Conservation (phyloP, 1,140 invertebrate species). For the Bombyx mandarina region DNA sequence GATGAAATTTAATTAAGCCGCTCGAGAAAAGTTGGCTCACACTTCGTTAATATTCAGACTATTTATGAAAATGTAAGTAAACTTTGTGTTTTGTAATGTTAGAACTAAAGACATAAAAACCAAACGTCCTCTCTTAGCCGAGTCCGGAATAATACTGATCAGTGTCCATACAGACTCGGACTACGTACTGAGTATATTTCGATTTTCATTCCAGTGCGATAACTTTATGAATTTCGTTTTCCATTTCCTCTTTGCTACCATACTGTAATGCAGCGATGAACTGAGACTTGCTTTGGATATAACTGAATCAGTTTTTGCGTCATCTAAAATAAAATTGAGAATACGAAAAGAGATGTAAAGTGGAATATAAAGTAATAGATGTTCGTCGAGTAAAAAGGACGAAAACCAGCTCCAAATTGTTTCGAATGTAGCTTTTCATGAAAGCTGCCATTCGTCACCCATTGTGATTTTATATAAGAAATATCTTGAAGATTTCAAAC, state of each 20-base stretch:
- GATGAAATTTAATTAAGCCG: neutral
- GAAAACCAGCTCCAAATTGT: constrained; percentile 22
- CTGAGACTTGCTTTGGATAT: neutral
- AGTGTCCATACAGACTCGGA: constrained; percentile 17
- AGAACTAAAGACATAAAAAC: neutral
- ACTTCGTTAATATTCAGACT: neutral
- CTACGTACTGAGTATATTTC: neutral
- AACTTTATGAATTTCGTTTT: constrained; percentile 11
- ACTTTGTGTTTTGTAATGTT: neutral
- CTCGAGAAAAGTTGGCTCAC: neutral
- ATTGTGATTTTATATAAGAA: neutral
- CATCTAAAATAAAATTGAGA: constrained; percentile 24
- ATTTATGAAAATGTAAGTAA: neutral
- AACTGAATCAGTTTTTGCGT: neutral
- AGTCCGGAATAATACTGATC: constrained; percentile 47
- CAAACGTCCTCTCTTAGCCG: constrained; percentile 26
- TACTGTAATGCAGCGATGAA: neutral
- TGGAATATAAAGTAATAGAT: constrained; percentile 27
- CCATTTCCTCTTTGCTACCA: constrained; percentile 19
- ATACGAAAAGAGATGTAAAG: constrained; percentile 28
- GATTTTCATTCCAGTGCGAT: neutral
- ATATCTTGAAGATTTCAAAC: no score
- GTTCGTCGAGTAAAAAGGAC: constrained; percentile 22
- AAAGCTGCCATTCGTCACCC: constrained; percentile 5
- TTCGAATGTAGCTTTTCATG: constrained; percentile 18